Conservation (phyloP, 2,888 invertebrate species). For the Pinctada fucata region DNA sequence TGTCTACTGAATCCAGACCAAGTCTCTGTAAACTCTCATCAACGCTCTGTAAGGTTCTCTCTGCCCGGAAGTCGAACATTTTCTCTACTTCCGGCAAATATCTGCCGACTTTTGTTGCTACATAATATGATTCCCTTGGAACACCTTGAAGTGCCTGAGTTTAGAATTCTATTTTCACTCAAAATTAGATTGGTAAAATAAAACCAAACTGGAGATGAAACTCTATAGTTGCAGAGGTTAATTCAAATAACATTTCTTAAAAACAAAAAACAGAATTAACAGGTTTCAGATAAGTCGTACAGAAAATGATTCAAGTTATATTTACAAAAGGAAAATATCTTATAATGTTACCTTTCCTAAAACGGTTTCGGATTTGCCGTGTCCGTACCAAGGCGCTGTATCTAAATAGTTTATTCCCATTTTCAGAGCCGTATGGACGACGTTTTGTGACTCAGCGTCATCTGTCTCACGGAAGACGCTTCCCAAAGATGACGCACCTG, state of each 20-base stretch:
- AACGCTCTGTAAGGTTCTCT: constrained; percentile 86
- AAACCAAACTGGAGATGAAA: no score
- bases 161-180: neutral
- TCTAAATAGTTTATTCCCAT: constrained; percentile 94
- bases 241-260: no score
- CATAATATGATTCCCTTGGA: constrained; percentile 89
- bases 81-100: constrained; percentile 81
- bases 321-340: no score
- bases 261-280: no score
- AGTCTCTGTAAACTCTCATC: constrained; percentile 86
- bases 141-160: constrained; percentile 84
- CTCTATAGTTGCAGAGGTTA: no score
- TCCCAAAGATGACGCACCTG: constrained; percentile 72
- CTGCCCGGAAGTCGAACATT: constrained; percentile 91
- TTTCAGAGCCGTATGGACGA: constrained; percentile 85
- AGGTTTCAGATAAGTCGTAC: no score
- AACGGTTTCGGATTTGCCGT: constrained; percentile 88
- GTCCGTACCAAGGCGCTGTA: constrained; percentile 95
- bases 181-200: no score
- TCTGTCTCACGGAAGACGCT: constrained; percentile 76
- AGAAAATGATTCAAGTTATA: no score
- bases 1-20: constrained; percentile 89
- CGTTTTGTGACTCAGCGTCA: constrained; percentile 83
- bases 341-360: constrained; percentile 83
- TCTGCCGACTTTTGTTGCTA: constrained; percentile 93